Base-by-base conservation (phyloP, 1,140 invertebrate genomes). In the Arctopsyche grandis region DNA sequence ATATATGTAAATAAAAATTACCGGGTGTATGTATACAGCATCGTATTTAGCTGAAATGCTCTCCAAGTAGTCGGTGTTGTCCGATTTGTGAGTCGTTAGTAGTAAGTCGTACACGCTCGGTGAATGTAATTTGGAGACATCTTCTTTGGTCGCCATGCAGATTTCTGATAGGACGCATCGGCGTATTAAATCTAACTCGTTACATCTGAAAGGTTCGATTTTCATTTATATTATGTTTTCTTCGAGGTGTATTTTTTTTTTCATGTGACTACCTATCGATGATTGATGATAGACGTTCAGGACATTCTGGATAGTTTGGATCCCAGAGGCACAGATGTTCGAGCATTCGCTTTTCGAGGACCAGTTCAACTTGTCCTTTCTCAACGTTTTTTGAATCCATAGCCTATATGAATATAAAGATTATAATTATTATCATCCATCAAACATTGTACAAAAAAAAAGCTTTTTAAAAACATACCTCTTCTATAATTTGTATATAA, bases 251-350 rank as follows among this genome's bases (percentile, higher is more conserved):
- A n/a, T n/a, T n/a, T n/a, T n/a, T n/a, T n/a, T 60, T 3, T 21
- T 46, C 9, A 69, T 43, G 22, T 38, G 26, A 69, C n/a, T 84
- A 91, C 91, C 94, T 92, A 60, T 94, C 87, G n/a, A 96, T 86
- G 52, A 95, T 87, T 75, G 87, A 86, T 5, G 88, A 91, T 60
- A 96, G 91, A 83, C 96, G 90, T 73, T 93, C 91, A 0, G 96
- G 96, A 83, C 91, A 91, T 86, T 98, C 96, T 1, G 94, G 93
- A 88, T 97, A 95, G 70, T 91, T 90, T 5, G 88, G 82, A 87
- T 97, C 96, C 96, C 96, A 98, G 0, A 94, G 86, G 84, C 95
- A 97, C 16, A 86, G 83, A 84, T 97, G 96, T 71, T 94, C 90
- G 0, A 89, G 84, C 94, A 97, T 96, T 0, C 90, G 88, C 69